phyloP scores from a whole-genome alignment of 2,113 vertebrate genomes.

The Cygnus atratus region DNA sequence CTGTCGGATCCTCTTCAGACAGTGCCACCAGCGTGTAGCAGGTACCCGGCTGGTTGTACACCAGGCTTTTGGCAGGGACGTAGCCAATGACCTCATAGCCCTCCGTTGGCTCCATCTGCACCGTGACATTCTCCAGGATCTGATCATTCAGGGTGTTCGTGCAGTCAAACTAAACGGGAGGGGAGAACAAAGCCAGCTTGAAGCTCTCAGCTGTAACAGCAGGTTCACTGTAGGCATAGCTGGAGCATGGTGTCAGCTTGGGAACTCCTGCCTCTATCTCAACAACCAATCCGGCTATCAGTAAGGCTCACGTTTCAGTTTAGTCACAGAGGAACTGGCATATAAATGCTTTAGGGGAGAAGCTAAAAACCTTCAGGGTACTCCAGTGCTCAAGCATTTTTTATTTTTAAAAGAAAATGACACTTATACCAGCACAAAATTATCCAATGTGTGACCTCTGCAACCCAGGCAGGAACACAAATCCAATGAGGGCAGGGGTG shows the following conservation, averaged over 20 bases:
- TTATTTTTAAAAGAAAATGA: background rate
- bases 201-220: background rate
- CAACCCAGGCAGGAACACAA: background rate
- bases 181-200: background rate
- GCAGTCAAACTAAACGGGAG: constrained; percentile 80
- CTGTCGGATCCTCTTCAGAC: constrained; percentile 80
- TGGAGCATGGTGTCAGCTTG: background rate
- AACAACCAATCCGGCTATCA: background rate
- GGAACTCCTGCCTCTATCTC: background rate
- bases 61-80: constrained; percentile 75
- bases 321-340: background rate
- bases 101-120: constrained; percentile 85
- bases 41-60: constrained; percentile 83
- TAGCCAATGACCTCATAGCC: constrained; percentile 80
- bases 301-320: background rate
- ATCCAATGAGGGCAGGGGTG: background rate
- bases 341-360: background rate
- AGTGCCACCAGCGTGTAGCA: constrained; percentile 82
- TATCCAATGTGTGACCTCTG: background rate
- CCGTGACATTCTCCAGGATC: constrained; percentile 81
- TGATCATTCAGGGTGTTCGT: constrained; percentile 83
- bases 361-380: background rate
- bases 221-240: background rate
- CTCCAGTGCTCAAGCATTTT: background rate
- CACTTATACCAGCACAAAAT: background rate